These are phyloP conservation scores for Berghia stephanieae DNA, from an alignment of 1,140 invertebrate genomes.

Conservation along the genomic window DNA sequence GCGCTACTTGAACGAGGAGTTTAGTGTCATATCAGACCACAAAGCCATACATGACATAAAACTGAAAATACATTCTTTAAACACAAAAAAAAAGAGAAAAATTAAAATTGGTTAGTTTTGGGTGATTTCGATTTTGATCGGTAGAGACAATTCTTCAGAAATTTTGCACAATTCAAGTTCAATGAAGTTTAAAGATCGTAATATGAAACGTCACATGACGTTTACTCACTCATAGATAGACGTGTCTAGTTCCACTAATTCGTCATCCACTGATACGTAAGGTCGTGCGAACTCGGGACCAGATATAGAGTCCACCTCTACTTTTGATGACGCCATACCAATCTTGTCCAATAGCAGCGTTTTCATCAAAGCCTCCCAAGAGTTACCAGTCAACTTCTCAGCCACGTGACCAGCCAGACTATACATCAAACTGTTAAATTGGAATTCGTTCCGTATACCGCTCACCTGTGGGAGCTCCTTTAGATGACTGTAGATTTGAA, in stretches of 20 bases:
- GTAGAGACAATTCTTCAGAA: neutral
- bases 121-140: neutral
- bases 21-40: no score
- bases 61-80: no score
- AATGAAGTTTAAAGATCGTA: no score
- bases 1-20: no score
- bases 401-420: slow-evolving; percentile 23
- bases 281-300: slow-evolving; percentile 14
- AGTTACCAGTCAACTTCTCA: slow-evolving; percentile 18
- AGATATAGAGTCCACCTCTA: neutral
- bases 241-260: neutral
- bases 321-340: slow-evolving; percentile 8
- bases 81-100: neutral
- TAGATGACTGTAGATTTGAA: slow-evolving; percentile 6
- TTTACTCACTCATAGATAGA: slow-evolving; percentile 21
- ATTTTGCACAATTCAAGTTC: neutral
- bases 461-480: slow-evolving; percentile 10
- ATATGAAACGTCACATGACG: no score
- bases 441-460: slow-evolving; percentile 22
- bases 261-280: slow-evolving; percentile 14
- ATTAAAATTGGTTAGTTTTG: neutral
- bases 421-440: slow-evolving; percentile 18
- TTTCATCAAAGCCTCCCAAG: slow-evolving; percentile 25
- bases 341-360: slow-evolving; percentile 18
- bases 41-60: no score